These are phyloP conservation scores for Hipposideros armiger DNA, from an alignment of 2,113 vertebrate genomes.

Conservation along the genomic window DNA sequence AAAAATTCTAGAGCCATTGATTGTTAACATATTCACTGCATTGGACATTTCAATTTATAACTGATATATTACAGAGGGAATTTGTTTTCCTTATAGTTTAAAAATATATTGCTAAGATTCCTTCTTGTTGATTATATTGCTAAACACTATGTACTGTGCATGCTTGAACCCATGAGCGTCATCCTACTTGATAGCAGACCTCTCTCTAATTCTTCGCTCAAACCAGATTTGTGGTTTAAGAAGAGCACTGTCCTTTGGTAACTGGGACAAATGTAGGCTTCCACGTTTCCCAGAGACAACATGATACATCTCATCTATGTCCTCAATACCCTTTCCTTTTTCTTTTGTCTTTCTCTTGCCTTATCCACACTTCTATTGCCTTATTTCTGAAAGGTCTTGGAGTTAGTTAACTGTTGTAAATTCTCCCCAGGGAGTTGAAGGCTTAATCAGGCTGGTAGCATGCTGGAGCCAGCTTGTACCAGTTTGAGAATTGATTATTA, in stretches of 20 bases:
- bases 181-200: not conserved
- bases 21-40: not conserved
- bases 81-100: slow-evolving; percentile 32
- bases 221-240: not conserved
- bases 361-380: not conserved
- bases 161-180: not conserved
- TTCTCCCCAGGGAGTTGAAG: not conserved
- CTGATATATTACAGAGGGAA: not conserved
- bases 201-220: not conserved
- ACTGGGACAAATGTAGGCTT: not conserved
- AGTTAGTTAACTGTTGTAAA: not conserved
- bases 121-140: no score
- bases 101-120: not conserved
- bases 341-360: not conserved
- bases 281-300: not conserved
- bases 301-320: not conserved
- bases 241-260: not conserved
- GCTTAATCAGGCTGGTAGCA: not conserved
- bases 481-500: slow-evolving; percentile 3
- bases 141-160: no score
- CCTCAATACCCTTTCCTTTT: not conserved
- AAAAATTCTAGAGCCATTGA: not conserved
- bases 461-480: not conserved
- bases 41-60: slow-evolving; percentile 38
- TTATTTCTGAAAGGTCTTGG: not conserved